A percentile compares a stretch with the other conserved stretches of the same genome.
Conservation (phyloP, 2,888 invertebrate species). For the Punctoribates punctum region DNA sequence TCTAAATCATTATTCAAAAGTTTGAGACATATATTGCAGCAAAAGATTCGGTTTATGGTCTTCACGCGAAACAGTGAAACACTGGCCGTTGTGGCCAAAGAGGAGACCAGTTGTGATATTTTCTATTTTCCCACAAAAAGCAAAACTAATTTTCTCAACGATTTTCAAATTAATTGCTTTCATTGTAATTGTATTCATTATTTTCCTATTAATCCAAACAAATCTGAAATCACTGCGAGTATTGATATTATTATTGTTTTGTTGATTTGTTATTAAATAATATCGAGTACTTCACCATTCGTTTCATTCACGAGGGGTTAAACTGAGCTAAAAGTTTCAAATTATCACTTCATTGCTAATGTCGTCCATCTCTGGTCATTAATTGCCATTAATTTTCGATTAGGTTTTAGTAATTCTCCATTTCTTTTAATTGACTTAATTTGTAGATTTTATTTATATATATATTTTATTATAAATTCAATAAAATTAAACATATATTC, state of each 20-base stretch:
- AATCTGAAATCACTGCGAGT: too few species aligned
- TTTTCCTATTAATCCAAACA: too few species aligned
- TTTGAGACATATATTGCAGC: background rate
- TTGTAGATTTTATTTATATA: slow-evolving; percentile 15
- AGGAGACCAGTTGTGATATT: slow-evolving; percentile 23
- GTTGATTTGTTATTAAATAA: slow-evolving; percentile 2
- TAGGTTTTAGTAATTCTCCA: slow-evolving; percentile 24
- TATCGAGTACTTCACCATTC: background rate
- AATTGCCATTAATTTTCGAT: slow-evolving; percentile 30
- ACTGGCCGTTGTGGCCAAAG: background rate
- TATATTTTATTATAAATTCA: background rate
- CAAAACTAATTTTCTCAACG: background rate
- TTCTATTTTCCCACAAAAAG: background rate
- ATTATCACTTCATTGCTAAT: slow-evolving; percentile 9
- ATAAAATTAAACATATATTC: slow-evolving; percentile 4
- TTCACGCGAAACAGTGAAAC: background rate
- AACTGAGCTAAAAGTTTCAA: background rate
- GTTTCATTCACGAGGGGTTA: too few species aligned
- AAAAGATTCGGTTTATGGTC: slow-evolving; percentile 13
- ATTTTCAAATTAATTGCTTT: too few species aligned
- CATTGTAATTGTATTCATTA: too few species aligned
- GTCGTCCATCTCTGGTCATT: slow-evolving; percentile 38
- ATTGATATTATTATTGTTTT: too few species aligned
- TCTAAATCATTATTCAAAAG: background rate
- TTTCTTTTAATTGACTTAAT: slow-evolving; percentile 15